Conservation (phyloP, 2,113 vertebrate genomes). For the Syngnathus typhle region DNA sequence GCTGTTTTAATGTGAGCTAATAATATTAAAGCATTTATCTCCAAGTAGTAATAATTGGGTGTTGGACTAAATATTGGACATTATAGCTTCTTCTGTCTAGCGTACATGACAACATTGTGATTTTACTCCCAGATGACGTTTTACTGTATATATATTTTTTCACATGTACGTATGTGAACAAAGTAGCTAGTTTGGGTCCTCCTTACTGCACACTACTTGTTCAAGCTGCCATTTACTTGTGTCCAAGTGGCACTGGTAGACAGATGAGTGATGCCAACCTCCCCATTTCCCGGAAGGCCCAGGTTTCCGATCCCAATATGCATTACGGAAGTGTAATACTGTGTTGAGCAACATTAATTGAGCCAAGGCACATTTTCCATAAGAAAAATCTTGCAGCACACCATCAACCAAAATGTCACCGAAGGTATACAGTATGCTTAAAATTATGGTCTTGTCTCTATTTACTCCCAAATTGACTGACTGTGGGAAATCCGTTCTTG, state of each 20-base stretch:
- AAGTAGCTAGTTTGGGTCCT: constrained; percentile 25
- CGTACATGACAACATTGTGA: background rate
- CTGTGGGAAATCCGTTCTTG: background rate
- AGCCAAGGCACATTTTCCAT: background rate
- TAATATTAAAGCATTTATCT: constrained; percentile 5
- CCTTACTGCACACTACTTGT: background rate
- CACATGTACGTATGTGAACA: constrained; percentile 18
- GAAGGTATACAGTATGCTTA: background rate
- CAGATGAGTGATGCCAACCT: background rate
- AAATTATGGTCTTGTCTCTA: background rate
- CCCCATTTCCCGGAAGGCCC: background rate
- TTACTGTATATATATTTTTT: constrained; percentile 40
- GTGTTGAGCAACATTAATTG: background rate
- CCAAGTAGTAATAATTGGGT: background rate
- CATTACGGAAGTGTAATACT: background rate
- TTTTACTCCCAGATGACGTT: constrained; percentile 38
- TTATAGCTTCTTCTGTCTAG: constrained; percentile 16
- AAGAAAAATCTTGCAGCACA: background rate
- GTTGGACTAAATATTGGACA: constrained; percentile 24
- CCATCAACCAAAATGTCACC: background rate
- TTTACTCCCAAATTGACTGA: too few relatives aligned
- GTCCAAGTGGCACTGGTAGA: background rate
- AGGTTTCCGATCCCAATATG: background rate
- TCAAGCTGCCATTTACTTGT: background rate
- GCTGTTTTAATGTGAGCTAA: constrained; percentile 31